Base-by-base conservation (phyloP, 2,888 invertebrate species). In the Scaptodrosophila latifasciaeformis region DNA sequence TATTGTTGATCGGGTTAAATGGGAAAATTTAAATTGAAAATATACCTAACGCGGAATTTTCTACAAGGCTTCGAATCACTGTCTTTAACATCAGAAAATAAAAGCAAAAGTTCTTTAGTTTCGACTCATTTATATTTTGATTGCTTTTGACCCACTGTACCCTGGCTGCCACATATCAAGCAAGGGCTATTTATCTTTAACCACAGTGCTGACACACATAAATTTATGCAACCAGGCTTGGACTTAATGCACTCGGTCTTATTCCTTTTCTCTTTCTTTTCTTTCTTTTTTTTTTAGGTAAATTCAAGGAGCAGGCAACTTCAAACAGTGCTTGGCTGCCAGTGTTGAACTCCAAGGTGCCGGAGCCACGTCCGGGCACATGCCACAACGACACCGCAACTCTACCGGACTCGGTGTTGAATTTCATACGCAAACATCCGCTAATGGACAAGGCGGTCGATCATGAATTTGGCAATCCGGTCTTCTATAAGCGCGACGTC, bases 371-470 rank as follows among this genome's bases (percentile, higher is more conserved):
- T 65, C 97, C 97, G 0, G 97, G 97, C 53, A 94, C 95, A 63
- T 97, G 97, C 86, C 96, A 96, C 54, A 95, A 96, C 82, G 96
- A 97, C 84, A 97, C 97, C 0, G 92, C 95, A 65, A 92, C 93
- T 0, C 87, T 97, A 61, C 96, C 96, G 21, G 96, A 96, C 86
- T 93, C 93, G 13, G 97, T 97, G 42, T 90, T 97, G 65, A 97
- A 97, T 88, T 99, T 99, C 87, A 97, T 99, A 78, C 92, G 96
- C 78, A 95, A 96, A 29, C 99, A 99, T 87, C 97, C 99, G 1
- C 89, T 99, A 64, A 97, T 99, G 97, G 97, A 99, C 87, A 94
- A 94, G 39, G 96, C 97, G 2, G 96, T 99, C 45, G 93, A 94
- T 70, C 96, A 96, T 87, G 95, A 96, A 85, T 92, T 94, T 83